Evolutionary conservation across 2,113 vertebrate genomes (phyloP), one percentile per base, ranked within the genome.

Genomic region (Capreolus pygargus): DNA sequence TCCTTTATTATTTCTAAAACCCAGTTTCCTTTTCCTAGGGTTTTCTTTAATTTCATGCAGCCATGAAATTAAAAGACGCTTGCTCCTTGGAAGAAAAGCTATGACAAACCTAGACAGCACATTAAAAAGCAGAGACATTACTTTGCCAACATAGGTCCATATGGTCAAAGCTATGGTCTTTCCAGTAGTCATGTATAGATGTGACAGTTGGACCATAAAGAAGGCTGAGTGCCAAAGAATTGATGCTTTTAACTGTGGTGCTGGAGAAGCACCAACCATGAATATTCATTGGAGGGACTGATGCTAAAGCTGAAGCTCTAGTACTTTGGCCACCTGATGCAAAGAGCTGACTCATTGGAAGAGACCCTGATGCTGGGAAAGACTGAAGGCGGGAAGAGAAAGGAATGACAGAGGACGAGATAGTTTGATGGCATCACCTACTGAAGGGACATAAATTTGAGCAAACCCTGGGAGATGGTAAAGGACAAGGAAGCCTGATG

Each of bases 1-100:
- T 43, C 50, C 30, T n/a, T 94, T 36, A 50, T 76, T 86, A 89
- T 93, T 95, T 86, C 89, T 92, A 91, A 57, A 95, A 61, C 21
- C 25, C 39, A 81, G 60, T 90, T 95, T 96, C 39, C 57, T 94
- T 87, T 89, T 79, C 70, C 36, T 58, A 74, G 45, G 70, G 15
- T 88, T 96, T 89, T 92, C 55, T 85, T 60, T 67, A 67, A 67
- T n/a, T 67, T 67, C 64, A 67, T 67, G 64, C 33, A 67, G 33
- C 33, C 33, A 36, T 67, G 64, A 19, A 67, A 67, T 67, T n/a
- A 67, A 67, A 64, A 67, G 64, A 67, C 1, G 1, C 64, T 64
- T 67, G 64, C 64, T 36, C 33, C 64, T 67, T 36, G 64, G 33
- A 36, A 67, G 33, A 67, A 67, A 67, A 67, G 16, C 33, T 36